phyloP scores from a whole-genome alignment of 1,140 invertebrate genomes.

The Anoplolepis gracilipes region DNA sequence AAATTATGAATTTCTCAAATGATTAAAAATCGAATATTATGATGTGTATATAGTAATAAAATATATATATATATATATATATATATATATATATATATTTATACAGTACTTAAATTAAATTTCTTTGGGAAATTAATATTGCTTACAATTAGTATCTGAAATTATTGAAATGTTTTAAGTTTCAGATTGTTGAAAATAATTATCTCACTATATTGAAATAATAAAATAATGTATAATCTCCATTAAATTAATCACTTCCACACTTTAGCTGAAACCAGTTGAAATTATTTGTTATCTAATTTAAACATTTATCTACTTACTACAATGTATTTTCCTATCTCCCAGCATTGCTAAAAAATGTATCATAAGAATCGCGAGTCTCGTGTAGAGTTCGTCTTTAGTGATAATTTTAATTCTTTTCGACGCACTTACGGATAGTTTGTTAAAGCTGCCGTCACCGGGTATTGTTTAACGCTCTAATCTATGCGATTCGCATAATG shows the following conservation, averaged over 20 bases:
- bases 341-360: not conserved
- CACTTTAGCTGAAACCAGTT: not conserved
- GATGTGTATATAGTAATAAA: not conserved
- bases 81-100: no score
- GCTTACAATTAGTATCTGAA: not conserved
- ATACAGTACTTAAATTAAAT: no score
- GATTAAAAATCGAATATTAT: not conserved
- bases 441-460: conserved; percentile 18
- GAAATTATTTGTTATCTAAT: not conserved
- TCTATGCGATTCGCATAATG: conserved; percentile 56
- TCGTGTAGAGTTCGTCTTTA: conserved; percentile 3
- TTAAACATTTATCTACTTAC: not conserved
- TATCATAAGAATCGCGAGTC: not conserved
- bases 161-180: not conserved
- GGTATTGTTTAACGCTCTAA: conserved; percentile 36
- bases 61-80: no score
- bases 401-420: conserved; percentile 45
- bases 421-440: conserved; percentile 46
- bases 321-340: not conserved
- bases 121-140: not conserved
- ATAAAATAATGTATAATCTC: not conserved
- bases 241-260: not conserved
- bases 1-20: not conserved
- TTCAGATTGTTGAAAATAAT: not conserved
- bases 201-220: not conserved